These are phyloP conservation scores for Heterotilapia buettikoferi DNA, from an alignment of 2,113 vertebrate species.

Conservation along the genomic window DNA sequence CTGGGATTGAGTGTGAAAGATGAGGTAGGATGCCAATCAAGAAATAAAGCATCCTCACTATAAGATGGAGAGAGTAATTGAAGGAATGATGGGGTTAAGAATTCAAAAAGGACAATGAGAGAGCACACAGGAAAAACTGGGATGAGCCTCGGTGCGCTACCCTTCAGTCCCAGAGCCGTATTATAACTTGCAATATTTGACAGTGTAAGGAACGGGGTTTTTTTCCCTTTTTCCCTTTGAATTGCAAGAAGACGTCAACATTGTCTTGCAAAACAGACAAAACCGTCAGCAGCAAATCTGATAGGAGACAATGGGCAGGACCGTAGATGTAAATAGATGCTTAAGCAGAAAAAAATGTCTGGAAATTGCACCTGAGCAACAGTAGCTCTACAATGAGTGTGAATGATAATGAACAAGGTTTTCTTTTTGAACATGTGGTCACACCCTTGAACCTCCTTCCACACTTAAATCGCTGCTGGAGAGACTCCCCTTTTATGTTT, in stretches of 20 bases:
- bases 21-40: neutral
- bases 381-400: neutral
- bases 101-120: slow-evolving; percentile 25
- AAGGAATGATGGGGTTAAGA: slow-evolving; percentile 14
- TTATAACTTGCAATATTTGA: neutral
- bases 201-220: neutral
- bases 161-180: neutral
- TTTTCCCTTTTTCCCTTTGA: neutral
- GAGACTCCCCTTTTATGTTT: neutral
- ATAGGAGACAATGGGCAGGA: neutral
- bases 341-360: neutral
- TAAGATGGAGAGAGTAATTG: neutral
- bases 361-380: neutral
- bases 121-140: neutral
- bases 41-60: slow-evolving; percentile 5
- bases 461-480: neutral
- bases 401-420: neutral
- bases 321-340: neutral
- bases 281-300: slow-evolving; percentile 16
- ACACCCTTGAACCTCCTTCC: neutral
- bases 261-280: neutral
- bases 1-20: neutral
- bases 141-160: slow-evolving; percentile 27
- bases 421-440: neutral
- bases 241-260: neutral